Conservation (phyloP, 2,797 vertebrate species). For the Thripadectes ignobilis region DNA sequence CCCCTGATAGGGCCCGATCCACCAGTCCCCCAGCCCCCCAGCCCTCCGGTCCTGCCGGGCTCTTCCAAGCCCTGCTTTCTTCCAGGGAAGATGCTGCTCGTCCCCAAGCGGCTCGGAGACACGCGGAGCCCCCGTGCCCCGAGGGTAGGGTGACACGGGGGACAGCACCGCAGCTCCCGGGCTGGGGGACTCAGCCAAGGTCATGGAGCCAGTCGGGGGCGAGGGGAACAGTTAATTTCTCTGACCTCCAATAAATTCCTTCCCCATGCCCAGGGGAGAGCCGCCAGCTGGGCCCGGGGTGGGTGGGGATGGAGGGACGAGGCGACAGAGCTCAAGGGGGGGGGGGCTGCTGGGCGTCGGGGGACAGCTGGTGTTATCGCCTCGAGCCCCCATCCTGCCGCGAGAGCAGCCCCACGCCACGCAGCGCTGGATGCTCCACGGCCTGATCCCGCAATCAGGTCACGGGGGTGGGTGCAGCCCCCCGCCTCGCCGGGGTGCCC, state of each 20-base stretch:
- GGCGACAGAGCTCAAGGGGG: background rate
- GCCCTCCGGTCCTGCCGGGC: background rate
- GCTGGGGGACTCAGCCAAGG: background rate
- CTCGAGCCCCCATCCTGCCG: background rate
- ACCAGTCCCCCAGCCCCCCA: background rate
- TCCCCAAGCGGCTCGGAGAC: background rate
- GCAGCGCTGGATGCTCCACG: background rate
- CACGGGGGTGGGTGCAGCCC: background rate
- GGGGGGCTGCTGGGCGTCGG: no score
- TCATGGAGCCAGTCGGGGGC: background rate
- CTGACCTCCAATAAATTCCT: background rate
- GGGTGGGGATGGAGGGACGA: background rate
- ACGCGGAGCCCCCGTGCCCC: rapidly evolving
- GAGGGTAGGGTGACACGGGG: background rate
- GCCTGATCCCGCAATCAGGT: conserved; percentile 29
- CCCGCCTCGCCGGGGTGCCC: background rate
- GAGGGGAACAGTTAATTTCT: background rate
- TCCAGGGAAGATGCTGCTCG: background rate
- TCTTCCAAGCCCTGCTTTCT: background rate
- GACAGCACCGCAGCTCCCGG: background rate
- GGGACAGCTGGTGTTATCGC: background rate
- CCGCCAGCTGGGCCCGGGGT: rapidly evolving
- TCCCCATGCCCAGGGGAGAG: background rate
- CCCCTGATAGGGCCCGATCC: no score
- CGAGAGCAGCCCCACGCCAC: background rate